Base-by-base conservation (phyloP, 1,140 invertebrate genomes). In the Drosophila lini region DNA sequence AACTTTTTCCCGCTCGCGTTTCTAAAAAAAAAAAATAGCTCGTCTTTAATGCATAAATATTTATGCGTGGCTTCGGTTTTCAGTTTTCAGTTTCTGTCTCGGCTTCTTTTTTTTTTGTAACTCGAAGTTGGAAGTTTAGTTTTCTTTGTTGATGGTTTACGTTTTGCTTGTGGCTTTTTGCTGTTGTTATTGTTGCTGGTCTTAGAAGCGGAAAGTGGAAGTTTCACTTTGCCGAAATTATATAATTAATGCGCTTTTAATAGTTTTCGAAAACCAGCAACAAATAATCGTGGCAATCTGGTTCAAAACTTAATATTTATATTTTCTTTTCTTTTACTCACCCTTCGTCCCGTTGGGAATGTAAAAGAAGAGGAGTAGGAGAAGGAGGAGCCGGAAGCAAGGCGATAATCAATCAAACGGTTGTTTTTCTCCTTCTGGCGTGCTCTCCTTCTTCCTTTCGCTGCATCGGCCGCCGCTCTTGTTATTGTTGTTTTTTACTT, bases 241-340 rank as follows among this genome's bases (percentile, higher is more conserved):
- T 89, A 88, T 83, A 89, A 82, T 82, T 86, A 88, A 88, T 88
- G 83, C 36, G 63, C 40, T 89, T 83, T 88, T 89, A 83, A 88
- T 88, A 58, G 81, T 60, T 57, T 47, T 47, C 19, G 38, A 44
- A 60, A 52, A 56, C 3, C n/a, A 67, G 9, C 55, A 64, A 69
- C 56, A 69, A 69, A 56, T 40, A 28, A 28, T 32, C 9, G 31
- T 8, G 42, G 22, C 16, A 45, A 76, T 61, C 38, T 60, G 28
- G 48, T 52, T 64, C 16, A 76, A 25, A 42, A 52, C 36, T 34
- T 42, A 40, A 40, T 52, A 56, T 50, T 58, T 53, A 1, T 10
- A 16, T 32, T 34, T 44, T 47, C 22, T 25, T 19, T 67, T 50
- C 8, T 28, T 19, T 25, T 34, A 55, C 70, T 74, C 28, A 64